Conservation (phyloP, 2,888 invertebrate genomes). For the Pheosia gnoma region DNA sequence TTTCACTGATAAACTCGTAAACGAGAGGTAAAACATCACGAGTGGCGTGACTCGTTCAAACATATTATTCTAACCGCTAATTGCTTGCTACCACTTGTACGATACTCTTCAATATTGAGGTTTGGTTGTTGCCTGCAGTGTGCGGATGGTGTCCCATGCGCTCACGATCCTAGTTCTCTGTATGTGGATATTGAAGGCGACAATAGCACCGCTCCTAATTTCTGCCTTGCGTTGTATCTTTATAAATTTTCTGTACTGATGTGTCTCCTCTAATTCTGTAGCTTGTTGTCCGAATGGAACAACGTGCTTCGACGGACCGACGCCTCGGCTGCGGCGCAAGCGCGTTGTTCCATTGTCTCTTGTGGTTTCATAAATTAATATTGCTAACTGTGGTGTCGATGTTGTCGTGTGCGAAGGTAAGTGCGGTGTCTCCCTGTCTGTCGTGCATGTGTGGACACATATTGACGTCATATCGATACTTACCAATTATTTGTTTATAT, state of each 20-base stretch:
- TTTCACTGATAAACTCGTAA: constrained; percentile 98
- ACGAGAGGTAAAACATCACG: constrained; percentile 93
- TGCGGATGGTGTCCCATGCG: constrained; percentile 64
- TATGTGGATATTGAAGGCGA: constrained; percentile 76
- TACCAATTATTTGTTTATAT: constrained; percentile 54
- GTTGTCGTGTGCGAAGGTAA: constrained; percentile 68
- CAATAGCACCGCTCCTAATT: constrained; percentile 77
- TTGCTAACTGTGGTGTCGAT: constrained; percentile 50
- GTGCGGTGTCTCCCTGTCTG: constrained; percentile 72
- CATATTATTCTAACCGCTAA: constrained; percentile 80
- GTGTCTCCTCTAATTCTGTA: constrained; percentile 66
- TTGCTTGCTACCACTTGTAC: constrained; percentile 81
- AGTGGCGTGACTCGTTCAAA: constrained; percentile 71
- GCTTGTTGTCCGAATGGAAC: constrained; percentile 74
- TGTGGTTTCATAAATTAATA: constrained; percentile 58
- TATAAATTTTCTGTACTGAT: constrained; percentile 65
- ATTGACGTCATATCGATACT: constrained; percentile 50
- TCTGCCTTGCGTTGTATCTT: constrained; percentile 79
- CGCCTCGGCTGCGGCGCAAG: constrained; percentile 43
- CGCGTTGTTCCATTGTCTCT: constrained; percentile 69
- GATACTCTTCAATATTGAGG: constrained; percentile 75
- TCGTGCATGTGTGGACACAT: constrained; percentile 72
- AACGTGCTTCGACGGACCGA: constrained; percentile 65
- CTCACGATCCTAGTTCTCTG: constrained; percentile 53
- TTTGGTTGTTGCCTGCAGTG: constrained; percentile 80